Evolutionary conservation across 2,888 invertebrate genomes (phyloP), one percentile per base, ranked within the genome.

Genomic region (Caenorhabditis sinica): DNA sequence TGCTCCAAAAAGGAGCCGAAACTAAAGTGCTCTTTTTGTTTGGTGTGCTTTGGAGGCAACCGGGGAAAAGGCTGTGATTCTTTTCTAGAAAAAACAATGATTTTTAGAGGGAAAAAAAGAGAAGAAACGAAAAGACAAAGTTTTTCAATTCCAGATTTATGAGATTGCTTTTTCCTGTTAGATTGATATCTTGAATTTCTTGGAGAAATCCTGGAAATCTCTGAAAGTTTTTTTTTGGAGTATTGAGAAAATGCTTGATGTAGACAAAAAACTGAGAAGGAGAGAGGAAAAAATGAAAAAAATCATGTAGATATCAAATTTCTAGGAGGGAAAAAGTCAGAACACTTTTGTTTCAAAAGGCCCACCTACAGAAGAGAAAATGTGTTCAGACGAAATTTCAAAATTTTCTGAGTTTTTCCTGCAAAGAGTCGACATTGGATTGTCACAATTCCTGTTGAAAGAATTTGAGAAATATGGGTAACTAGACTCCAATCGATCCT

Each of bases 21-120:
- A 25, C 53, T 43, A 71, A 73, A 73, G 73, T 73, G 73, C 73
- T 74, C 73, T 73, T 74, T 74, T 74, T 74, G 63, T 74, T n/a
- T 61, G 45, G 28, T 61, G 73, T 73, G 73, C 73, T 61, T 61
- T 51, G 63, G n/a, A n/a, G n/a, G n/a, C n/a, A n/a, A n/a, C n/a
- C n/a, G n/a, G 51, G 63, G 63, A 51, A 43, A 28, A 36, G 53
- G 23, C 69, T 68, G 4, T 25, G 68, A 68, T 51, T 51, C 68
- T 68, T 45, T 17, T 45, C 20, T 13, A 40, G 33, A 33, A 9
- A 56, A 40, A 43, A 56, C 25, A 40, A 71, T 20, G 9, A 33
- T 61, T 61, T 36, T 28, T 13, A 23, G 40, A 40, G 43, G 33
- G 45, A 43, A 36, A 25, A 43, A 20, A 40, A 20, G 20, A 33